A percentile compares a stretch with the other conserved stretches of the same genome.
Evolutionary conservation across 2,113 vertebrate genomes (phyloP).

Genomic region (Menidia beryllina): DNA sequence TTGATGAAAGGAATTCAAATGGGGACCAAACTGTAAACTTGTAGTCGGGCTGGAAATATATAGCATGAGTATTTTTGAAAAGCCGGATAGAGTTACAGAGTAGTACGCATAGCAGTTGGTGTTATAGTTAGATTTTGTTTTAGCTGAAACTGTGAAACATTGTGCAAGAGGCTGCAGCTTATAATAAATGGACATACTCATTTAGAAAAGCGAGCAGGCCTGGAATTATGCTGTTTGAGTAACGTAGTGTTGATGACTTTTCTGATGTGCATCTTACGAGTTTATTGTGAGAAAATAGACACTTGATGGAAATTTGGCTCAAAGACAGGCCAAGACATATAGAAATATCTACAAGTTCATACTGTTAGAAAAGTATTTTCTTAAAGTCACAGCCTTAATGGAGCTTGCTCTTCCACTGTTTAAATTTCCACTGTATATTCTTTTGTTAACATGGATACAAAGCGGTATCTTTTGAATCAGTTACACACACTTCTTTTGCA

Average conservation of each 20-base stretch:
- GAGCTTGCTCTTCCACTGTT: too few species aligned
- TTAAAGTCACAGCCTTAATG: too few species aligned
- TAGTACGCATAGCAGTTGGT: background rate
- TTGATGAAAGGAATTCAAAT: constrained; percentile 5
- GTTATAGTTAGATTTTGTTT: constrained; percentile 14
- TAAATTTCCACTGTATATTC: too few species aligned
- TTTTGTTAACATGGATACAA: too few species aligned
- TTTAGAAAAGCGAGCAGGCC: background rate
- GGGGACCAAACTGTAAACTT: background rate
- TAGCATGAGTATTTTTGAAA: constrained; percentile 11
- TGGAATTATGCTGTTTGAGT: constrained; percentile 5
- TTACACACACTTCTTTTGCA: too few species aligned
- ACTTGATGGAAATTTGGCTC: too few species aligned
- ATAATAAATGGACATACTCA: background rate
- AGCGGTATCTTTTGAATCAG: too few species aligned
- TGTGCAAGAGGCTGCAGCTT: background rate
- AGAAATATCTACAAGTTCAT: too few species aligned
- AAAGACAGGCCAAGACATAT: too few species aligned
- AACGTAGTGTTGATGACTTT: constrained; percentile 40
- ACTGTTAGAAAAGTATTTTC: too few species aligned
- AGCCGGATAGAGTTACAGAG: constrained; percentile 28
- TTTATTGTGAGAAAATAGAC: background rate
- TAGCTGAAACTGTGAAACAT: background rate
- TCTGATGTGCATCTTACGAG: background rate
- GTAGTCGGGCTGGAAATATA: constrained; percentile 11